These are phyloP conservation scores for Xestia ashworthii DNA, from an alignment of 2,888 invertebrate genomes.

Conservation along the genomic window DNA sequence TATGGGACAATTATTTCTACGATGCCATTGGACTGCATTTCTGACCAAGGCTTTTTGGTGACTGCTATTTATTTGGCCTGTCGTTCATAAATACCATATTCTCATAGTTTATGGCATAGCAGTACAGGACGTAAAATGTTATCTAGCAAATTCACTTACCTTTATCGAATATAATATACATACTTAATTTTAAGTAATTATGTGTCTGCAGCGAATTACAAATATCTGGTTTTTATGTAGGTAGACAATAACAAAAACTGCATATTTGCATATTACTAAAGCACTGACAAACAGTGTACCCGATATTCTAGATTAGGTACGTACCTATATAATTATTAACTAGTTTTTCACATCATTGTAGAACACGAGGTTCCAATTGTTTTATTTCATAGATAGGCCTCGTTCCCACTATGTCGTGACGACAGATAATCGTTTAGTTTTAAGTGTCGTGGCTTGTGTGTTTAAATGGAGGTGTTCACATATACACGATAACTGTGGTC, in stretches of 20 bases:
- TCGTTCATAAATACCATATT: conserved; percentile 46
- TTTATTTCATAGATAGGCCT: not conserved
- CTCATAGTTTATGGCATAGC: conserved; percentile 35
- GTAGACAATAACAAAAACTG: not conserved
- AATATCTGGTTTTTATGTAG: not conserved
- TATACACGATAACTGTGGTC: no score
- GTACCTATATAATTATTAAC: not conserved
- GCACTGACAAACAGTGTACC: not conserved
- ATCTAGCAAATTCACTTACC: not conserved
- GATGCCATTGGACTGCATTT: conserved; percentile 81
- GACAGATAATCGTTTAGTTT: no score
- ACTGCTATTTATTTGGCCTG: conserved; percentile 68
- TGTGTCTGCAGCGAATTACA: not conserved
- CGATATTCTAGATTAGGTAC: not conserved
- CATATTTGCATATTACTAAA: not conserved
- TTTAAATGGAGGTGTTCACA: no score
- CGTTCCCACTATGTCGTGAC: no score
- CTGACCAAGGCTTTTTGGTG: conserved; percentile 76
- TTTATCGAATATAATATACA: not conserved
- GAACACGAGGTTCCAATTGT: not conserved
- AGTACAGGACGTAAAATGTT: conserved; percentile 12
- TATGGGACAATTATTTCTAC: conserved; percentile 86
- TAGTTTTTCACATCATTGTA: not conserved
- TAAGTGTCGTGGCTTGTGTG: no score
- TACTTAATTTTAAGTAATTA: not conserved